Evolutionary conservation across 2,797 vertebrate species (phyloP), one percentile per base, ranked within the genome.

Genomic region (Calcarius lapponicus): DNA sequence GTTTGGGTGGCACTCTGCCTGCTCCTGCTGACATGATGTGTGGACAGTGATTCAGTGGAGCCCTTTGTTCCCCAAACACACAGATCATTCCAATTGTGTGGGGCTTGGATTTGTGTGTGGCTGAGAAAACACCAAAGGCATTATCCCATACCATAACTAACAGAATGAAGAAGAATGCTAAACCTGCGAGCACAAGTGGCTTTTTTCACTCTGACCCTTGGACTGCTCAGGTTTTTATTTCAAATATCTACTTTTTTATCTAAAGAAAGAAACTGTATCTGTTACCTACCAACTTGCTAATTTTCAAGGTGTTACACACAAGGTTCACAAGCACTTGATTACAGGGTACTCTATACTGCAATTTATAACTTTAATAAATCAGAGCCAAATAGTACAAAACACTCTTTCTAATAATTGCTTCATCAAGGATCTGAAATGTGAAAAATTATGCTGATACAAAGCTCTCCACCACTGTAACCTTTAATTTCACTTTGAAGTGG

Each of bases 301-400:
- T 91, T 93, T 90, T 80, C 92, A 91, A 94, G 84, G 90, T 95
- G 78, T 58, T 83, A 17, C 48, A 69, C 26, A 20, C 26, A 60
- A 20, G 31, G 38, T 66, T 88, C 73, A 48, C 56, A 57, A 82
- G 20, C 43, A 50, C 71, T 89, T 56, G 53, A 71, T 91, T 83
- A 80, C 80, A 92, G 69, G 83, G 57, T 87, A 73, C 53, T 88
- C 92, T 50, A 14, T 31, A 7, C 71, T 71, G 24, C 83, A 76
- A 92, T 95, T 94, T 70, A 45, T 75, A 81, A 82, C 34, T 45
- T 80, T 70, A 80, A 88, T 79, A 88, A 92, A 82, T 94, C 83
- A 88, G 50, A 88, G 19, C 21, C 82, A 94, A 86, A 65, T n/a
- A 56, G 29, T 26, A 81, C 40, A 93, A 75, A 91, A 51, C 25